Evolutionary conservation across 1,140 invertebrate genomes (phyloP).

Genomic region (Brachionus asplanchnoidis): DNA sequence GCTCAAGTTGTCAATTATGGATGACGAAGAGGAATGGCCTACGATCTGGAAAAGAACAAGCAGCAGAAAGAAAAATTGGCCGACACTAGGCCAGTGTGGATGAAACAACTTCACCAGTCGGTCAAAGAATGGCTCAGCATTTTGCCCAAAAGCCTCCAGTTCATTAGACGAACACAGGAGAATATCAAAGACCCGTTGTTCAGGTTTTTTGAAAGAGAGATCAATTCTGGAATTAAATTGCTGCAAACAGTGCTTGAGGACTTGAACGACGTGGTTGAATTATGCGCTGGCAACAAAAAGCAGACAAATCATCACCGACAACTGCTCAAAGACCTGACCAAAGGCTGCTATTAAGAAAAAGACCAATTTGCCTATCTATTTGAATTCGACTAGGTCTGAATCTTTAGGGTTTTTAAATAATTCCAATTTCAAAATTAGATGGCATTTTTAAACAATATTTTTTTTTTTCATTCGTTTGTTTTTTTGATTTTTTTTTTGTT

Average conservation of each 20-base stretch:
- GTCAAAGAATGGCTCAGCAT: slow-evolving; percentile 84
- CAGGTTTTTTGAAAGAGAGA: slow-evolving; percentile 94
- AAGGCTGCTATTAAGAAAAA: slow-evolving; percentile 50
- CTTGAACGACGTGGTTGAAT: slow-evolving; percentile 75
- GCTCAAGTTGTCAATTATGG: slow-evolving; percentile 54
- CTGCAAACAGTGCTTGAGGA: slow-evolving; percentile 83
- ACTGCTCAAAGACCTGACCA: slow-evolving; percentile 85
- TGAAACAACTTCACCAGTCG: slow-evolving; percentile 86
- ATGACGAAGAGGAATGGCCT: slow-evolving; percentile 61
- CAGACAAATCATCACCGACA: slow-evolving; percentile 94
- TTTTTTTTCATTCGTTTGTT: not conserved
- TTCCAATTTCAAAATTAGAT: slow-evolving; percentile 11
- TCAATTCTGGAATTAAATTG: slow-evolving; percentile 81
- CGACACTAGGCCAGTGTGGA: slow-evolving; percentile 91
- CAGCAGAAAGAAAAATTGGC: slow-evolving; percentile 45
- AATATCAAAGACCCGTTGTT: slow-evolving; percentile 80
- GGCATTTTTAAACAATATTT: not conserved
- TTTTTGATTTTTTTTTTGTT: not conserved
- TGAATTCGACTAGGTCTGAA: slow-evolving; percentile 83
- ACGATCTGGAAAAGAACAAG: slow-evolving; percentile 44
- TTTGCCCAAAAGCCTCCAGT: slow-evolving; percentile 75
- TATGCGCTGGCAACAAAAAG: slow-evolving; percentile 87
- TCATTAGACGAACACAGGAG: slow-evolving; percentile 55
- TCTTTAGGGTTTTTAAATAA: not conserved
- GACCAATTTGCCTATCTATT: slow-evolving; percentile 76